Conservation (phyloP, 2,888 invertebrate genomes). For the Pimpla rufipes region DNA sequence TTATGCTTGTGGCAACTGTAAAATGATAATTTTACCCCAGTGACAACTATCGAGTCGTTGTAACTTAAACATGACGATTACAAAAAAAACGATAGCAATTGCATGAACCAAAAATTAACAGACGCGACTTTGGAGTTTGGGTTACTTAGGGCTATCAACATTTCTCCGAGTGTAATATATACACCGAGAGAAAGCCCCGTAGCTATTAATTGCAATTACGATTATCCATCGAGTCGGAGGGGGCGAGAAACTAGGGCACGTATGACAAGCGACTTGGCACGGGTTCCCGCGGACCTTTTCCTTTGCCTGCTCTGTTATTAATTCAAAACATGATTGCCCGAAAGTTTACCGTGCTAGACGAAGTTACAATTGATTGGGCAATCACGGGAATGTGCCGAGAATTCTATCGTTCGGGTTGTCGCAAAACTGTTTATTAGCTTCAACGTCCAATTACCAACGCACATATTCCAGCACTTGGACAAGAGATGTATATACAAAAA, state of each 20-base stretch:
- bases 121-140: too few species aligned
- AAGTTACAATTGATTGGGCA: neutral
- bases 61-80: too few species aligned
- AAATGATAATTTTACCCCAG: too few species aligned
- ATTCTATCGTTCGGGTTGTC: neutral
- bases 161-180: too few species aligned
- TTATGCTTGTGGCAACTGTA: too few species aligned
- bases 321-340: neutral
- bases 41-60: too few species aligned
- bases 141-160: neutral
- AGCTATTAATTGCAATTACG: slow-evolving; percentile 6
- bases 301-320: slow-evolving; percentile 41
- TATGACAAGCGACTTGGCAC: slow-evolving; percentile 48
- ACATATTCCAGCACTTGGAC: too few species aligned
- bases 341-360: neutral
- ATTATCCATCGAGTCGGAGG: slow-evolving; percentile 18
- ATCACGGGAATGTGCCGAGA: neutral
- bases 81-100: too few species aligned
- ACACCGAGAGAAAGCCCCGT: neutral
- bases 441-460: neutral
- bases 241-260: slow-evolving; percentile 41
- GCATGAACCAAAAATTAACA: too few species aligned
- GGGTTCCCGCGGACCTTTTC: slow-evolving; percentile 35
- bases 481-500: neutral
- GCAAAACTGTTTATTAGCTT: neutral